Evolutionary conservation across 2,888 invertebrate species (phyloP).

Genomic region (Drosophila picticornis): DNA sequence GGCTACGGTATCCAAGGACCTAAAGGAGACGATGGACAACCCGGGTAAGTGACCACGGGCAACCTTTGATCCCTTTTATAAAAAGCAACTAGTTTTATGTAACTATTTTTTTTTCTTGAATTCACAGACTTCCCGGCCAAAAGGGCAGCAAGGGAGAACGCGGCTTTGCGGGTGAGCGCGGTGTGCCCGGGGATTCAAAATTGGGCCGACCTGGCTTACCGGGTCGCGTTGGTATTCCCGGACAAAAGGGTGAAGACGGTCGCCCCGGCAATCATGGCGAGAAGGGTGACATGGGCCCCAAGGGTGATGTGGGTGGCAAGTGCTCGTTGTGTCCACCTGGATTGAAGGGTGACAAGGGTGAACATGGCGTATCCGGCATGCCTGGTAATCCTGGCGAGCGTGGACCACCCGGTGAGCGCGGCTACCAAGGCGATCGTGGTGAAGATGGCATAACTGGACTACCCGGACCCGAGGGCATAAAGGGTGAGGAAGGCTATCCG

Average conservation of each 20-base stretch:
- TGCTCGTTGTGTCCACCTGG: conserved; percentile 93
- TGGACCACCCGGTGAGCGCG: conserved; percentile 84
- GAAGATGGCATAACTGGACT: neutral
- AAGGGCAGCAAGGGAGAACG: conserved; percentile 93
- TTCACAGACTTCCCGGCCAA: conserved; percentile 86
- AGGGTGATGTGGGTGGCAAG: conserved; percentile 93
- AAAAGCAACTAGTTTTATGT: neutral
- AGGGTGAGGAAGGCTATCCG: conserved; percentile 86
- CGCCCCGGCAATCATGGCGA: conserved; percentile 88
- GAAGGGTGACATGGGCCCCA: conserved; percentile 88
- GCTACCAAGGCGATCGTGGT: neutral
- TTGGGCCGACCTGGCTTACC: conserved; percentile 92
- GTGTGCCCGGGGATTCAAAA: conserved; percentile 92
- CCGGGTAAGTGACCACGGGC: conserved; percentile 86
- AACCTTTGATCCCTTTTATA: neutral
- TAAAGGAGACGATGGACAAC: conserved; percentile 90
- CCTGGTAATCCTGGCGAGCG: conserved; percentile 89
- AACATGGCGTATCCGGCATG: conserved; percentile 89
- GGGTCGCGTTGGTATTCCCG: conserved; percentile 89
- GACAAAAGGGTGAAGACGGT: conserved; percentile 89
- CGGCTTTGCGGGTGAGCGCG: conserved; percentile 90
- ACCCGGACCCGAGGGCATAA: neutral
- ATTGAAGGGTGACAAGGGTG: conserved; percentile 90
- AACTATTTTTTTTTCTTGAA: neutral
- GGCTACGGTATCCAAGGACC: conserved; percentile 88